Evolutionary conservation across 2,888 invertebrate species (phyloP), one percentile per base, ranked within the genome.

Genomic region (Biston stratarius): DNA sequence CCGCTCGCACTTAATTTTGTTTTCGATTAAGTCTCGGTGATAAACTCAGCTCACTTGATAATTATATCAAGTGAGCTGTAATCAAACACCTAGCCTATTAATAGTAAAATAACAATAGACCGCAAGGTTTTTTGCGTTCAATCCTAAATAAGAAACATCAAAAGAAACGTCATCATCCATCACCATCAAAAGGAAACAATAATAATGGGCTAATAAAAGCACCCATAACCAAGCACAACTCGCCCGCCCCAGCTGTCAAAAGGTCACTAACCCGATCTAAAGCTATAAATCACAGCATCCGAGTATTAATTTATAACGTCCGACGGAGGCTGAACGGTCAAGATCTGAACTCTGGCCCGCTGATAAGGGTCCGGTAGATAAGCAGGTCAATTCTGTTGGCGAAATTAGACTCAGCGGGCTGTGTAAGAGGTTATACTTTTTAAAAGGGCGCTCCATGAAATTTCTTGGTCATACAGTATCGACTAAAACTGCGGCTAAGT

Each of bases 241-340:
- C 47, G 57, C 45, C 44, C 51, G 45, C 47, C 60, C 38, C 36
- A 57, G 58, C 64, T 72, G 72, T 75, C 73, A 72, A 79, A 76
- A 72, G 77, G 73, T 76, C 80, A 60, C 66, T 74, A 61, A 75
- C 75, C 45, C 66, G 72, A 69, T 76, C 74, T 72, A 74, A 48
- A 52, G 66, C 53, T 49, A 62, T 77, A 75, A 79, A 77, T 78
- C 75, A 77, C 70, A 64, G 61, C 67, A 72, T 73, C 69, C 62
- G 67, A 61, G 64, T 70, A 74, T 74, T 72, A 70, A 74, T 74
- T 71, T 72, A 66, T 69, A 72, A 70, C 64, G 45, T 61, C 60
- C 53, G 47, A 6, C 40, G 63, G 38, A 67, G 61, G 62, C 49
- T 55, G 53, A 14, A 38, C 62, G 67, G 60, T 64, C 67, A 63